phyloP scores from a whole-genome alignment of 2,888 invertebrate genomes.

The Octonoba sinensis region DNA sequence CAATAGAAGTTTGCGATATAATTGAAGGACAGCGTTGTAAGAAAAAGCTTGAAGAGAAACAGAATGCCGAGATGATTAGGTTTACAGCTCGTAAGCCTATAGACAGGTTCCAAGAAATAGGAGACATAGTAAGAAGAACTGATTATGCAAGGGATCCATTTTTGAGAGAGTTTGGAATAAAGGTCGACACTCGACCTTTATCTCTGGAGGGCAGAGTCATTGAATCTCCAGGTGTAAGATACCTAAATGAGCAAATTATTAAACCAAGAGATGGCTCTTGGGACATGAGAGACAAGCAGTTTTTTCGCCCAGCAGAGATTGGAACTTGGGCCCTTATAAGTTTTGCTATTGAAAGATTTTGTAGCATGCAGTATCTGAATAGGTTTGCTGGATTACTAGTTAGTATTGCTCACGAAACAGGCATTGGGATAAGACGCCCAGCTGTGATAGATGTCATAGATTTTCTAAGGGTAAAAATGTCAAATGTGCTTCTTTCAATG shows the following conservation, averaged over 20 bases:
- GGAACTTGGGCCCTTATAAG: conserved; percentile 31
- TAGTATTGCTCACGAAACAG: no score
- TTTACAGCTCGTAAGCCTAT: conserved; percentile 37
- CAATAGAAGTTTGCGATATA: conserved; percentile 55
- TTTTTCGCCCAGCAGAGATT: conserved; percentile 27
- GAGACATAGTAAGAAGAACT: background rate
- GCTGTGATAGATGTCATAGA: no score
- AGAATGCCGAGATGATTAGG: conserved; percentile 48
- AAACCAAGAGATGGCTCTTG: conserved; percentile 54
- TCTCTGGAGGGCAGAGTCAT: conserved; percentile 42
- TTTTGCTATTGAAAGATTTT: background rate
- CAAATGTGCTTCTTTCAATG: conserved; percentile 3
- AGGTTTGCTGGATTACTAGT: no score
- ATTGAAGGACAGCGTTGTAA: conserved; percentile 35
- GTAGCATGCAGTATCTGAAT: no score
- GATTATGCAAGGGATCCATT: conserved; percentile 4
- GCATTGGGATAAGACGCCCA: no score
- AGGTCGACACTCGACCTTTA: conserved; percentile 31
- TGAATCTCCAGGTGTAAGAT: conserved; percentile 36
- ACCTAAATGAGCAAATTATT: conserved; percentile 14
- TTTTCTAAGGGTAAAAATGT: background rate
- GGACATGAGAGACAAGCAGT: conserved; percentile 52
- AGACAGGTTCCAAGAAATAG: conserved; percentile 28
- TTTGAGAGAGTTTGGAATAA: conserved; percentile 50
- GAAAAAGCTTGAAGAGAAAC: conserved; percentile 20